phyloP scores from a whole-genome alignment of 2,888 invertebrate genomes.

The Fissipunctia ypsillon region DNA sequence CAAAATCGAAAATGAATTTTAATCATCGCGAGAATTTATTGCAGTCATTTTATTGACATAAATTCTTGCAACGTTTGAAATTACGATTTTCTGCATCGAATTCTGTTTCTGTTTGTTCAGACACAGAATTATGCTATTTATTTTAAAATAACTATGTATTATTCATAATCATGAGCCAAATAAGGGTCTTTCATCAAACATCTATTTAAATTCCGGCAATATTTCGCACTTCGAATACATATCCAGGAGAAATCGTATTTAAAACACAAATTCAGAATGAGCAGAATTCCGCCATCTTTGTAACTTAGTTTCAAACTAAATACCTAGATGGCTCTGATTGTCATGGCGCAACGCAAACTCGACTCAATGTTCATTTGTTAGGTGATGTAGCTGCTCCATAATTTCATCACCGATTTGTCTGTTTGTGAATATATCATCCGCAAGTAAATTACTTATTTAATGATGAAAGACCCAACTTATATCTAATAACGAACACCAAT shows the following conservation, averaged over 20 bases:
- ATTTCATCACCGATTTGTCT: not conserved
- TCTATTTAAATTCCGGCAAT: not conserved
- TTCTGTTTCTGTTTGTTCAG: not conserved
- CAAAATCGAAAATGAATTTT: not conserved
- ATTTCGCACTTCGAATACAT: slow-evolving; percentile 5
- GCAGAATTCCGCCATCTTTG: slow-evolving; percentile 45
- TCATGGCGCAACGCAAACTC: slow-evolving; percentile 5
- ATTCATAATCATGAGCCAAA: slow-evolving; percentile 39
- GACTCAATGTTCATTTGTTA: not conserved
- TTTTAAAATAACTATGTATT: slow-evolving; percentile 15
- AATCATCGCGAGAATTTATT: slow-evolving; percentile 32
- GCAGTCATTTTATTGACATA: not conserved
- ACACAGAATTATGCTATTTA: not conserved
- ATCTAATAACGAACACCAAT: slow-evolving; percentile 77
- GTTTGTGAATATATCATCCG: not conserved
- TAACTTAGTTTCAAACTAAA: slow-evolving; percentile 14
- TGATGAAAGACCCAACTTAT: slow-evolving; percentile 62
- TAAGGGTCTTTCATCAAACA: slow-evolving; percentile 47
- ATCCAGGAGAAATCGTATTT: slow-evolving; percentile 14
- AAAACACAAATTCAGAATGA: not conserved
- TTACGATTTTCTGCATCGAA: not conserved
- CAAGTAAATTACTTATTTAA: not conserved
- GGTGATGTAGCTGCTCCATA: not conserved
- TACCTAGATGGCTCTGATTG: slow-evolving; percentile 58
- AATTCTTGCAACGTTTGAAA: not conserved